Conservation (phyloP, 35 echinoderm and acorn worm genomes). For the Amphiura filiformis region DNA sequence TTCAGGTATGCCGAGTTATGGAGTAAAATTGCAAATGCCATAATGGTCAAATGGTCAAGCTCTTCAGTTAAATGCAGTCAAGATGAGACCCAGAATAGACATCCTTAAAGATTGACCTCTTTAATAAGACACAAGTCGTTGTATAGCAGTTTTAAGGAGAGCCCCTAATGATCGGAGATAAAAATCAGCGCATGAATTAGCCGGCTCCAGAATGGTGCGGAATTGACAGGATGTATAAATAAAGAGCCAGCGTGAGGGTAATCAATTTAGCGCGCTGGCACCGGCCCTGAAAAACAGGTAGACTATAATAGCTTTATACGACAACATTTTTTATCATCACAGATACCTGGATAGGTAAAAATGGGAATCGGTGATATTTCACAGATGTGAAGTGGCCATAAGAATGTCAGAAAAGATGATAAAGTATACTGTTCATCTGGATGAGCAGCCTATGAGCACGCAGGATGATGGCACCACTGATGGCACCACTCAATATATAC, state of each 20-base stretch:
- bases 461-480: too few relatives aligned
- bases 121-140: background rate
- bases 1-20: too few relatives aligned
- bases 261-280: constrained; percentile 9
- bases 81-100: too few relatives aligned
- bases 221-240: constrained; percentile 8
- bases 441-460: too few relatives aligned
- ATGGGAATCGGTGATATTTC: too few relatives aligned
- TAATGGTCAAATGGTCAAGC: too few relatives aligned
- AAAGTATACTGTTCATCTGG: too few relatives aligned
- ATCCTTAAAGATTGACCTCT: background rate
- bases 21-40: too few relatives aligned
- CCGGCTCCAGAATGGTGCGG: background rate
- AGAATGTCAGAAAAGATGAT: too few relatives aligned
- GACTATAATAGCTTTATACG: background rate
- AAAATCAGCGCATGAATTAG: constrained; percentile 4
- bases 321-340: background rate
- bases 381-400: too few relatives aligned
- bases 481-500: too few relatives aligned
- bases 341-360: background rate
- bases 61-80: too few relatives aligned
- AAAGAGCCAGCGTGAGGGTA: background rate
- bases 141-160: background rate
- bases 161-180: constrained; percentile 6
- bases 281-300: constrained; percentile 4